These are phyloP conservation scores for Mus minutoides DNA, from an alignment of 2,797 vertebrate species.

Conservation along the genomic window DNA sequence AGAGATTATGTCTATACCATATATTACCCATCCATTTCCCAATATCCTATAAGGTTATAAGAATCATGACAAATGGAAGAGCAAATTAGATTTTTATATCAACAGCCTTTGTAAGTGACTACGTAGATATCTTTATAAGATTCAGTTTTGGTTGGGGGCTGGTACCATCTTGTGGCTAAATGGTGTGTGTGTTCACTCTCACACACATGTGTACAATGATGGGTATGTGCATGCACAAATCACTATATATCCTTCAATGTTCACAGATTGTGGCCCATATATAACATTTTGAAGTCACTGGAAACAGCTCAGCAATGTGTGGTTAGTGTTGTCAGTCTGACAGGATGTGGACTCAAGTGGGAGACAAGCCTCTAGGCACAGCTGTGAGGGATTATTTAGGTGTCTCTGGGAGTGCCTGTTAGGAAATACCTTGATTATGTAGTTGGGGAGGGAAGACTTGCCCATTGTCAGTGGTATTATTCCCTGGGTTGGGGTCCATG, in stretches of 20 bases:
- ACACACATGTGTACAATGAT: no score
- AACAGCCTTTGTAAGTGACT: background rate
- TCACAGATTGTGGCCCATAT: background rate
- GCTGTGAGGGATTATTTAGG: background rate
- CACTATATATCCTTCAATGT: background rate
- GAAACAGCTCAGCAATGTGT: background rate
- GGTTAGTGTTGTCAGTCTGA: background rate
- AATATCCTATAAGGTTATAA: background rate
- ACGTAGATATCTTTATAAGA: background rate
- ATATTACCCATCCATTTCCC: background rate
- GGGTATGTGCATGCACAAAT: fast-evolving
- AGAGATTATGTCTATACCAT: background rate
- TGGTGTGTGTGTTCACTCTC: background rate
- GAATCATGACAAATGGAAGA: background rate
- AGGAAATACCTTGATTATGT: background rate
- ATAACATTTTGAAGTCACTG: background rate
- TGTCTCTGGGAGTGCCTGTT: background rate
- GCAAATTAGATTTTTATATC: background rate
- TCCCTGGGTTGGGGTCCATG: background rate
- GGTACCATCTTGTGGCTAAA: background rate
- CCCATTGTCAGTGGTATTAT: background rate
- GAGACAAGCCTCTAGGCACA: background rate
- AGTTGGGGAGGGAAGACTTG: background rate
- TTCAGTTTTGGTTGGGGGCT: background rate
- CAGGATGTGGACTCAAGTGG: background rate